Percentiles rank a stretch among this genome's conserved stretches.
Evolutionary conservation across 2,888 invertebrate species (phyloP).

Genomic region (Steinernema scapterisci): DNA sequence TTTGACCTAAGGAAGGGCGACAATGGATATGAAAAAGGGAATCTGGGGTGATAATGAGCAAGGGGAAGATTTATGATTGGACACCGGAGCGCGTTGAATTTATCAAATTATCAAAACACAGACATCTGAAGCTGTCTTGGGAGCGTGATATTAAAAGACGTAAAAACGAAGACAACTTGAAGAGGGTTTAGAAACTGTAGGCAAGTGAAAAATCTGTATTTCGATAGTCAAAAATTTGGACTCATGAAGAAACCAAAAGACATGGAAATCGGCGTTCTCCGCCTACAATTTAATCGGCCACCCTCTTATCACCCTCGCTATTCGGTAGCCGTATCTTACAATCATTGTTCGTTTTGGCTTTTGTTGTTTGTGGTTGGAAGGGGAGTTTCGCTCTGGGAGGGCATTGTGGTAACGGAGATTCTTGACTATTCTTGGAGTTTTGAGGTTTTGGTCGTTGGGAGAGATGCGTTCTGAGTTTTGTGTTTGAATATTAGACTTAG

Average conservation of each 20-base stretch:
- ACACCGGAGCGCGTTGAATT: background rate
- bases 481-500: too few relatives aligned
- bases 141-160: too few relatives aligned
- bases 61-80: constrained; percentile 19
- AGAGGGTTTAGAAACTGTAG: background rate
- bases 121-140: background rate
- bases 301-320: constrained; percentile 7
- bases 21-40: background rate
- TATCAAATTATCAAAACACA: background rate
- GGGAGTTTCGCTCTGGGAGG: too few relatives aligned
- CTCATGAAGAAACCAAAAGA: too few relatives aligned
- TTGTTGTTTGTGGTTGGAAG: too few relatives aligned
- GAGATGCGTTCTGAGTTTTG: background rate
- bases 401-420: background rate
- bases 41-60: too few relatives aligned
- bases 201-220: background rate
- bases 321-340: background rate
- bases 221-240: background rate
- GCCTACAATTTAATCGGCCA: constrained; percentile 20
- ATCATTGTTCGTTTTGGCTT: background rate
- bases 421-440: background rate
- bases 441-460: background rate
- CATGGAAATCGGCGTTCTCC: background rate
- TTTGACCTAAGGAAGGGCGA: constrained; percentile 7
- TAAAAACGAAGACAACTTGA: background rate